Base-by-base conservation (phyloP, 30 jellyfish, hydroid and myxozoan species). In the Pseudorhiza aurosa region DNA sequence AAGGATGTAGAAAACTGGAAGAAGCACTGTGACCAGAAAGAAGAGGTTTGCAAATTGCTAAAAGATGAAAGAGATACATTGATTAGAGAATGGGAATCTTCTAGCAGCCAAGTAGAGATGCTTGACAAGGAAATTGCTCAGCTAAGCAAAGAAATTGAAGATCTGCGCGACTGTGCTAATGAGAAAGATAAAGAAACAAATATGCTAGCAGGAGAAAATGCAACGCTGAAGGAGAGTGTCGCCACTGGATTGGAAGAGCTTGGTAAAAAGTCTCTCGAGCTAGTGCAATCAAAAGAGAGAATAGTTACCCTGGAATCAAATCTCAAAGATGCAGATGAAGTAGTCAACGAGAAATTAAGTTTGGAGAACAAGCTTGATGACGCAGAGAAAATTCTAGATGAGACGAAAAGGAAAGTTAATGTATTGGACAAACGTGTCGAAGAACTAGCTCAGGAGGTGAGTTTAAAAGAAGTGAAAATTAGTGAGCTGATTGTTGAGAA, bases 21-120 rank as follows among this genome's bases (percentile, higher is more conserved):
- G 26, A 22, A 17, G 24, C 53, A 70, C 24, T 25, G 25, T 21
- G 58, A 46, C 2, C 56, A 29, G 0, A 44, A 44, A 14, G 72
- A 47, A 4, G 68, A 27, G 6, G 9, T 12, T 26, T 44, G 15
- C 3, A 15, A 22, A 42, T 45, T 0, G 19, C 8, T 70, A 9
- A 53, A 47, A 28, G 12, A 42, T 0, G 83, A 70, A 28, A 70
- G 29, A 35, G 83, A 70, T 70, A 8, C 46, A 0, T 19, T 70
- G 15, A 71, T 45, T 18, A 55, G 11, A 21, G 30, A 26, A 26
- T 30, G 31, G 17, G 42, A 26, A 11, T 3, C 0, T 42, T 6
- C 47, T 25, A 70, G 26, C 14, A 26, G 39, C 27, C 11, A 5
- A 9, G 19, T 53, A 29, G 53, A 15, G 2, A 42, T 22, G 15